Evolutionary conservation across 2,888 invertebrate species (phyloP).

Genomic region (Cataglyphis livida): DNA sequence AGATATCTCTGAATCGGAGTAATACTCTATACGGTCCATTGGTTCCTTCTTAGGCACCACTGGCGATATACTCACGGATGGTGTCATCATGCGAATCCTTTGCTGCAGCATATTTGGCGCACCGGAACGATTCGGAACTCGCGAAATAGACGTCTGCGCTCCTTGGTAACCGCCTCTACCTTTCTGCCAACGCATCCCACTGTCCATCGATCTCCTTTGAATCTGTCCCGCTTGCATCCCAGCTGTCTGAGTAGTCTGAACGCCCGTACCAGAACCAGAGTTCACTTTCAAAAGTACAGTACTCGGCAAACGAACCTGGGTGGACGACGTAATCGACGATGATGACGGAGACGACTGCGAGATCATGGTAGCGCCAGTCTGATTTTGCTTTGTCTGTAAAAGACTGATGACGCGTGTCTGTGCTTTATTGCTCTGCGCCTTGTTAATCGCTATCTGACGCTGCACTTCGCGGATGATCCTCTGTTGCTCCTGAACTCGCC

Average conservation of each 20-base stretch:
- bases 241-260: conserved; percentile 60
- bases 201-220: conserved; percentile 79
- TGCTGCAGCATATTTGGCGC: conserved; percentile 79
- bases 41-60: conserved; percentile 84
- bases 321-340: conserved; percentile 70
- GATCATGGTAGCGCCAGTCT: conserved; percentile 81
- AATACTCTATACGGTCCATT: conserved; percentile 81
- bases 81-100: conserved; percentile 86
- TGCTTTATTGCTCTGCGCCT: conserved; percentile 88
- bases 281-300: conserved; percentile 84
- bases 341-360: conserved; percentile 77
- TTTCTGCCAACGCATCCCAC: conserved; percentile 82
- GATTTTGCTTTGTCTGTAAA: conserved; percentile 89
- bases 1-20: conserved; percentile 84
- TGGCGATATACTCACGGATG: conserved; percentile 86
- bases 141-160: conserved; percentile 81
- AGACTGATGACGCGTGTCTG: conserved; percentile 91
- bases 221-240: conserved; percentile 74
- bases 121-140: conserved; percentile 77
- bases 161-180: conserved; percentile 80
- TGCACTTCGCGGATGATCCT: conserved; percentile 93
- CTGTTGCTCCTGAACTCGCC: conserved; percentile 94
- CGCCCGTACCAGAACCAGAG: conserved; percentile 74
- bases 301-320: conserved; percentile 82
- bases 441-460: conserved; percentile 91